Percentiles rank a stretch among this genome's conserved stretches.
Evolutionary conservation across 2,888 invertebrate species (phyloP).

Genomic region (Agrilus mali): DNA sequence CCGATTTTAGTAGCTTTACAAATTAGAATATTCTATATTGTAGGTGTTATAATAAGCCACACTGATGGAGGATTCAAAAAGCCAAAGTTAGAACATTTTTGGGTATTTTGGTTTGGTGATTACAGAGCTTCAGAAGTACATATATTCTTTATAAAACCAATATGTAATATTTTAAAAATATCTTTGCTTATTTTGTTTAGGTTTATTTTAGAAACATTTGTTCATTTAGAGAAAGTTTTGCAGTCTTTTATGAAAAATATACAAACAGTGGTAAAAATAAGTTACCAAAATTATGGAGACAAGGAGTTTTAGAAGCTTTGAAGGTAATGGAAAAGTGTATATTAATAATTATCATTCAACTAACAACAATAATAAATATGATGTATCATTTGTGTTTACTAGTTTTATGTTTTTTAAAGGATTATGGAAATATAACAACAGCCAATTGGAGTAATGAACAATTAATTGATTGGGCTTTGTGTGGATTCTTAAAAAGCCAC

Average conservation of each 20-base stretch:
- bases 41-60: too few relatives aligned
- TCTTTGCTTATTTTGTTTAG: not conserved
- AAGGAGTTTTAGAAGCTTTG: slow-evolving; percentile 4
- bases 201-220: slow-evolving; percentile 3
- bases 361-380: not conserved
- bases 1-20: too few relatives aligned
- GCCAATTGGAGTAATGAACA: not conserved
- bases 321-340: slow-evolving; percentile 2
- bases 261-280: not conserved
- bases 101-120: slow-evolving; percentile 10
- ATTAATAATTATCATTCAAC: not conserved
- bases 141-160: not conserved
- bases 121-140: slow-evolving; percentile 8
- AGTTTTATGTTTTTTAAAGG: slow-evolving; percentile 1
- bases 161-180: not conserved
- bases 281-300: slow-evolving; percentile 1
- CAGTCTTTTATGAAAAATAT: slow-evolving; percentile 2
- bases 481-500: slow-evolving; percentile 1
- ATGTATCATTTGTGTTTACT: too few relatives aligned
- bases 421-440: slow-evolving; percentile 4
- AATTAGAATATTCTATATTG: too few relatives aligned
- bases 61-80: too few relatives aligned
- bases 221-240: slow-evolving; percentile 4
- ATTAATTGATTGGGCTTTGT: slow-evolving; percentile 5
- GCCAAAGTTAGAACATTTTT: too few relatives aligned